Percentiles rank a stretch among this genome's conserved stretches.
These are phyloP conservation scores for Cacajao melanocephalus DNA, from an alignment of 2,797 vertebrate species.

Conservation along the genomic window DNA sequence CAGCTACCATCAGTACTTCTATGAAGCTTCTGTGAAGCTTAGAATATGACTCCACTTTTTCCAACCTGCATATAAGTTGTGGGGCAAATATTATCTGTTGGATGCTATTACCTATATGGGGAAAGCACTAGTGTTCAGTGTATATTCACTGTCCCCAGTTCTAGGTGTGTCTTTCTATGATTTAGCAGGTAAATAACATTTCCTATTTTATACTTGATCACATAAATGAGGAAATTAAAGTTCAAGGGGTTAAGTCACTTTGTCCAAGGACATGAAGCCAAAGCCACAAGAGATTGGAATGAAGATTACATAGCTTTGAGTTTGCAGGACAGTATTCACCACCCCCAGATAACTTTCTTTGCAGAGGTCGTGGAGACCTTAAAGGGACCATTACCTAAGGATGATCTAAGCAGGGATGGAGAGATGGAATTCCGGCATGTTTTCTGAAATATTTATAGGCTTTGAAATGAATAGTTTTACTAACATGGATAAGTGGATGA, in stretches of 20 bases:
- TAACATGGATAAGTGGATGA: conserved; percentile 70
- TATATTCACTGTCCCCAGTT: not conserved
- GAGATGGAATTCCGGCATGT: conserved; percentile 49
- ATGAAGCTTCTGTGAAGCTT: not conserved
- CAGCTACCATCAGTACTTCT: not conserved
- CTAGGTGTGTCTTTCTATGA: not conserved
- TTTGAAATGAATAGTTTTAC: conserved; percentile 58
- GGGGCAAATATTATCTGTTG: not conserved
- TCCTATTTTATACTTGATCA: not conserved
- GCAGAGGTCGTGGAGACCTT: conserved; percentile 17
- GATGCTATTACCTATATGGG: accelerated
- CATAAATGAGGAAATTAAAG: not conserved
- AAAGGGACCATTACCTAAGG: conserved; percentile 59
- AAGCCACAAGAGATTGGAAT: not conserved
- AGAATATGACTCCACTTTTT: not conserved
- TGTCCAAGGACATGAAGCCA: not conserved
- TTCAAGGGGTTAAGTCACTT: not conserved
- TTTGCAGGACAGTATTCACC: not conserved
- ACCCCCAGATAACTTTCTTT: not conserved
- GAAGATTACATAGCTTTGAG: not conserved
- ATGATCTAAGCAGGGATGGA: conserved; percentile 62
- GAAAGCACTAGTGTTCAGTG: not conserved
- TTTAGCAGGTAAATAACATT: not conserved
- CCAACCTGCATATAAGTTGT: not conserved
- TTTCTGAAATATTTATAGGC: conserved; percentile 74